Evolutionary conservation across 2,888 invertebrate species (phyloP), one percentile per base, ranked within the genome.

Genomic region (Platycnemis pennipes): DNA sequence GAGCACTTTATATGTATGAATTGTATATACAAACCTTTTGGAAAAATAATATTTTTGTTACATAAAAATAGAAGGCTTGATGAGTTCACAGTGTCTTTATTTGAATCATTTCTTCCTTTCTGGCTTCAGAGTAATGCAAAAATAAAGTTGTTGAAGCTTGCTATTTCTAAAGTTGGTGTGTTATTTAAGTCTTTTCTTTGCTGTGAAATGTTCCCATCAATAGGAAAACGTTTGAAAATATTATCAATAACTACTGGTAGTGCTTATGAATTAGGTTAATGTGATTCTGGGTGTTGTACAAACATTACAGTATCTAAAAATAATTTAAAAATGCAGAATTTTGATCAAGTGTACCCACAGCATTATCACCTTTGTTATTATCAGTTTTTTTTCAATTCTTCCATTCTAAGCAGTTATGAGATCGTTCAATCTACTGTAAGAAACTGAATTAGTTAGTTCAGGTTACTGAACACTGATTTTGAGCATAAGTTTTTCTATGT

Each of bases 61-160:
- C 91, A 91, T 91, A 91, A 91, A 88, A 91, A 91, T 56, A 91
- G 89, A 89, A 89, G 63, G 91, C 49, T 91, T 91, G 91, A 91
- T 91, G 91, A 91, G 91, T 91, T 91, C 44, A 37, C 22, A 87
- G 63, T 91, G 91, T 91, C 91, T 91, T 91, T 91, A 91, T 91
- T 91, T 91, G 91, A 91, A 91, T 91, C 56, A 91, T 91, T 63
- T 37, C 63, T 91, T 63, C 91, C 91, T 91, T 77, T 56, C 31
- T 69, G 91, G 91, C 91, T 91, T 91, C 63, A 63, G 44, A 53
- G 22, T 91, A 63, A 69, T 69, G 42, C 44, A 45, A 26, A 56
- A 91, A 91, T 91, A 91, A 91, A 91, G 91, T 22, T 91, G 44
- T 91, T 91, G 45, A 63, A 69, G 63, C 91, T 63, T 63, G 69